Conservation (phyloP, 2,113 vertebrate species). For the Meleagris gallopavo region DNA sequence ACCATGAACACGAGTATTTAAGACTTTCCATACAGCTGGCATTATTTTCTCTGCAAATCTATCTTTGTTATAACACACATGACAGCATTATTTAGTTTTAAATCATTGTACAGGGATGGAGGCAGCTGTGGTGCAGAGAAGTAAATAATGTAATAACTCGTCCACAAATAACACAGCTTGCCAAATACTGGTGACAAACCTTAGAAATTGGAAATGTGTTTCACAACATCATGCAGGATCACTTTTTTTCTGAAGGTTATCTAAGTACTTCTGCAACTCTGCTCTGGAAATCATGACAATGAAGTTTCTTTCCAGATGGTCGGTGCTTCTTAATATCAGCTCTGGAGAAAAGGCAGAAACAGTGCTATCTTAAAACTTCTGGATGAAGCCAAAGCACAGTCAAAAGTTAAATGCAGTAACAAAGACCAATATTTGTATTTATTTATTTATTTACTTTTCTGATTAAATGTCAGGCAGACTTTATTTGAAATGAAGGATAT, state of each 20-base stretch:
- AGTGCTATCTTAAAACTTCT: not conserved
- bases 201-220: not conserved
- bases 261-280: not conserved
- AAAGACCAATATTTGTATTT: not conserved
- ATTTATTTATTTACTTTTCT: not conserved
- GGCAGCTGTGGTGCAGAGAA: not conserved
- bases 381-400: not conserved
- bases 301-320: not conserved
- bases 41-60: conserved; percentile 48
- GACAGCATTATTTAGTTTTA: conserved; percentile 50
- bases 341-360: not conserved
- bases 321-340: not conserved
- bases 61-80: conserved; percentile 12
- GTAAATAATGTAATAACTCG: conserved; percentile 28
- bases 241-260: conserved; percentile 11
- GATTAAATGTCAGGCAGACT: not conserved
- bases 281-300: not conserved
- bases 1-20: not conserved
- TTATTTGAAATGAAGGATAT: not conserved
- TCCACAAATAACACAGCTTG: conserved; percentile 38
- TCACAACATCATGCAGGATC: not conserved
- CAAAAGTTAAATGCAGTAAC: not conserved
- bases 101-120: not conserved
- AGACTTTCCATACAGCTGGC: not conserved
- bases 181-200: not conserved